Base-by-base conservation (phyloP, 2,797 vertebrate species). In the Rallus crepitans region DNA sequence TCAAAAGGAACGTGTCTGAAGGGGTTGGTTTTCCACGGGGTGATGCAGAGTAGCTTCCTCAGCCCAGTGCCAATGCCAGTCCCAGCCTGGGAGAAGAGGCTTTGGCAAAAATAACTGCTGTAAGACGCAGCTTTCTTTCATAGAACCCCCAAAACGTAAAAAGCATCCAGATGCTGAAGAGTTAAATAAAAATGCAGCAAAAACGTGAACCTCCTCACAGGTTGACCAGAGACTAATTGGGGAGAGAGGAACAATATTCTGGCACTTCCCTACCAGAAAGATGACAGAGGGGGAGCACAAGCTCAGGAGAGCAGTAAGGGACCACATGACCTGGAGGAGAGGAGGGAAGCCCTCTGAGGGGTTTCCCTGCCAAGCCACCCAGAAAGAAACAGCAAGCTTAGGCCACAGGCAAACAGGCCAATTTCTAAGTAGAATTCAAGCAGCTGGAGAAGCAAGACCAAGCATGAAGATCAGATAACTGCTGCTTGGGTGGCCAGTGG, bases 221-320 rank as follows among this genome's bases (percentile, higher is more conserved):
- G 48, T 0, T 69, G 40, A 89, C 30, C 61, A 79, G 57, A 73
- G 25, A 57, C 63, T 55, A 20, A 68, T 11, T 83, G 48, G 69
- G 57, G 50, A 84, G 90, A 79, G 57, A 79, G 47, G 9, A 89
- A 81, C 53, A 64, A 48, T 27, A 61, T 64, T 77, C 27, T 85
- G 48, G 66, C n/a, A 42, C 60, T 47, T 65, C 27, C 28, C 47
- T 59, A 50, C 37, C 11, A 66, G 30, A 68, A 81, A 6, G 30
- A 72, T 47, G 30, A 63, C 75, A 61, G 3, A 40, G 3, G 12
- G 20, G 87, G 15, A 90, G n/a, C 47, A 48, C 50, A 64, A 82
- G 20, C 37, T 35, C 0, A 0, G 18, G 37, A 80, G 11, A 42
- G 5, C 18, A 50, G n/a, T 4, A 40, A 45, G 3, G 4, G 10